Evolutionary conservation across 2,113 vertebrate species (phyloP).

Genomic region (Brachypodius melanocephalos): DNA sequence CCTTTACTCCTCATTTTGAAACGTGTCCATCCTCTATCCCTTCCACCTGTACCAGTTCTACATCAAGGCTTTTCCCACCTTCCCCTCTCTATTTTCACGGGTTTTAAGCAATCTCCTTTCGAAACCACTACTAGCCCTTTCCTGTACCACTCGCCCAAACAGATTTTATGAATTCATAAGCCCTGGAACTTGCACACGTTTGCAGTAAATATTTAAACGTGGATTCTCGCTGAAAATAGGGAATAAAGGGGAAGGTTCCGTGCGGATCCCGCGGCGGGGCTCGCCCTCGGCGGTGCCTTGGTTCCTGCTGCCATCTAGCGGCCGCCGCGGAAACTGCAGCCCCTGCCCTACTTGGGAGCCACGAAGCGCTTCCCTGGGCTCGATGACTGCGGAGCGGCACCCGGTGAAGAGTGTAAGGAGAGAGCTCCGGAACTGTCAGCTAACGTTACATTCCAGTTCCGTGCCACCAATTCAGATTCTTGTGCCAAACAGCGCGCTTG

Average conservation of each 20-base stretch:
- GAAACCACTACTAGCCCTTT: background rate
- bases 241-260: background rate
- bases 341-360: background rate
- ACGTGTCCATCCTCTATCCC: background rate
- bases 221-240: background rate
- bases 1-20: background rate
- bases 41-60: background rate
- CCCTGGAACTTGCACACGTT: background rate
- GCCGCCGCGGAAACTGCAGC: background rate
- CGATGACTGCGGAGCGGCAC: background rate
- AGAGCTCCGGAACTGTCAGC: background rate
- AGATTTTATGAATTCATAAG: background rate
- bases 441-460: background rate
- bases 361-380: background rate
- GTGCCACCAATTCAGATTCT: background rate
- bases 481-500: background rate
- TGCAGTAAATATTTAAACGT: background rate
- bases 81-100: background rate
- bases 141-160: background rate
- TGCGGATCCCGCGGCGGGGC: background rate
- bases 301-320: conserved; percentile 72
- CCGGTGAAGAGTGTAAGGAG: background rate
- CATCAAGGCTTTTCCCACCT: background rate
- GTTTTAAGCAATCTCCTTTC: background rate
- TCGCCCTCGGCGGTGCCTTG: conserved; percentile 4